Evolutionary conservation across 2,113 vertebrate genomes (phyloP), one percentile per base, ranked within the genome.

Genomic region (Tichodroma muraria): DNA sequence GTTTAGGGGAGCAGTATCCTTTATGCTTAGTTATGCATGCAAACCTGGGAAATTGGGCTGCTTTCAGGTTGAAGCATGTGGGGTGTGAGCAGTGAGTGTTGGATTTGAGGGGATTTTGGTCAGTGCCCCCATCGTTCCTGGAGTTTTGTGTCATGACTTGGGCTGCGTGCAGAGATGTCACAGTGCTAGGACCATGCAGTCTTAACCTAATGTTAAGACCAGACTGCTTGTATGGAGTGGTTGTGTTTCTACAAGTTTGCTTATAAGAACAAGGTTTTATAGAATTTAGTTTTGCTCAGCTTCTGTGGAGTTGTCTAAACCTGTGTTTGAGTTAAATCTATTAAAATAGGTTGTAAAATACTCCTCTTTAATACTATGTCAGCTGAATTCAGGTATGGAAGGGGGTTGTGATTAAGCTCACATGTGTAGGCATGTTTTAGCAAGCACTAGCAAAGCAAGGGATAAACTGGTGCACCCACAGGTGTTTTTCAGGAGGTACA

Each of bases 41-140:
- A 45, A 28, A 65, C 20, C 15, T 4, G 11, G 57, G 44, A 71
- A 72, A 31, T 15, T 1, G 1, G 14, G 9, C 49, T 11, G 2
- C n/a, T n/a, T 78, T 79, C 37, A 23, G 19, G 27, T 24, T 84
- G 15, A 18, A 25, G 24, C 0, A 0, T 31, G 31, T 21, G 33
- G 15, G 24, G 5, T 8, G 3, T 31, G 40, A 33, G 30, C 40
- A 64, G 44, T 13, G 61, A 49, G n/a, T 1, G 0, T 3, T 89
- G 57, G 11, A 14, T 71, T 45, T 66, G 42, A 44, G 31, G 25
- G 15, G 21, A 4, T 47, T 20, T 40, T 52, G 44, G 15, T 71
- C 44, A 12, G 17, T 59, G 24, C 3, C 53, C 17, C 27, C 10
- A 10, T 38, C 5, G 5, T 20, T 44, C 33, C 38, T 61, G 45